Evolutionary conservation across 2,113 vertebrate species (phyloP), one percentile per base, ranked within the genome.

Genomic region (Neodon shergylaensis): DNA sequence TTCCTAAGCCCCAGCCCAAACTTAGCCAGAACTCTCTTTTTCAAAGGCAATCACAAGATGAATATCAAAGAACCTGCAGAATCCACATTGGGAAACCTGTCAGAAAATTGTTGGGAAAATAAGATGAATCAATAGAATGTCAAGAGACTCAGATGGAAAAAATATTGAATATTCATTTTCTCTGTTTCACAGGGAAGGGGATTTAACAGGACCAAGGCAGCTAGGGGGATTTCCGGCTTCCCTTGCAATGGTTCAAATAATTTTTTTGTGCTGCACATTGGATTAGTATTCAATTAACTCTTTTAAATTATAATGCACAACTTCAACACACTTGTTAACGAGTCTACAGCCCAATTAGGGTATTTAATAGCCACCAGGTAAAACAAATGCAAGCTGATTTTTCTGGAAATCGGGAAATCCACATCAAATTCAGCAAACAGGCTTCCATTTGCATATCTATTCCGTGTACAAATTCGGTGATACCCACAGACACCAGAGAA

Each of bases 71-170:
- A 97, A 97, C 92, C 16, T 96, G 96, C 98, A 97, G 98, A 99
- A 99, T 98, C 98, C 98, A 96, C 98, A 96, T 91, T 95, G 98
- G 98, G 98, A 98, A 98, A 98, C 91, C 98, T 98, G 98, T 98
- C 98, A 98, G 98, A 98, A 98, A 98, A 99, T 99, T 98, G 98
- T 99, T 99, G 98, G 98, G 98, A 98, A 98, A 99, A 99, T 99
- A 98, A 99, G 98, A 97, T 97, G 97, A 99, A 99, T 99, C 98
- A 98, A 99, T 99, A 99, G 97, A 63, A 97, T 97, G 98, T 98
- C 98, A 98, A 97, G 98, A 97, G 98, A 97, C 96, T 98, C 96
- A 98, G 98, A 98, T 89, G 96, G 94, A 97, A 98, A 98, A 92
- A 98, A 98, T 95, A 98, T 93, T 99, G 98, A 99, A 98, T 99